These are phyloP conservation scores for Euglossa dilemma DNA, from an alignment of 1,140 invertebrate species.

Conservation along the genomic window DNA sequence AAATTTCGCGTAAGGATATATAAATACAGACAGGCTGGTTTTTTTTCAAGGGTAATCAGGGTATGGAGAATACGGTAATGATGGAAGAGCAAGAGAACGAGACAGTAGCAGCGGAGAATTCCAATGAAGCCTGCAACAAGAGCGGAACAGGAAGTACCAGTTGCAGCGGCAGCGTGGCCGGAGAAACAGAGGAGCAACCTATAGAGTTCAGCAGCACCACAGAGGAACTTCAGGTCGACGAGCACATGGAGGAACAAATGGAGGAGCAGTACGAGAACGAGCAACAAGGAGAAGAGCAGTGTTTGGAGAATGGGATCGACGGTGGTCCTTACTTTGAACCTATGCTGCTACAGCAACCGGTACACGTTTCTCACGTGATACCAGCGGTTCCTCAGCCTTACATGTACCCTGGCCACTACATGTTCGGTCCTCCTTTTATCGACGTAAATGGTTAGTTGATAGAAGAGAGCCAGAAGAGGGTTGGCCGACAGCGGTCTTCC, in stretches of 20 bases:
- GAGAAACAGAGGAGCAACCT: conserved; percentile 58
- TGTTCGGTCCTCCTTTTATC: conserved; percentile 81
- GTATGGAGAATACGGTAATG: conserved; percentile 66
- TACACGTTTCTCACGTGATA: conserved; percentile 73
- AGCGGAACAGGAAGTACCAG: conserved; percentile 68
- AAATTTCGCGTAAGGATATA: no score
- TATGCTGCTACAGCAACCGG: conserved; percentile 71
- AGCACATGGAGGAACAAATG: conserved; percentile 29
- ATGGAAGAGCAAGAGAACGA: conserved; percentile 68
- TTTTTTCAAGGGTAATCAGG: conserved; percentile 66
- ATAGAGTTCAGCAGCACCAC: conserved; percentile 9
- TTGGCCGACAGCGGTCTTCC: background rate
- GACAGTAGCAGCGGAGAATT: conserved; percentile 54
- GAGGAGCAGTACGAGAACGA: conserved; percentile 53
- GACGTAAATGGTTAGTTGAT: conserved; percentile 81
- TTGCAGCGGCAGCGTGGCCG: conserved; percentile 67
- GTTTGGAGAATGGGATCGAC: conserved; percentile 48
- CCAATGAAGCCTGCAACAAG: conserved; percentile 68
- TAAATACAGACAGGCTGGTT: no score
- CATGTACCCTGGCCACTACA: conserved; percentile 82
- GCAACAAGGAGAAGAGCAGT: conserved; percentile 47
- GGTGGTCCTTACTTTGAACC: conserved; percentile 65
- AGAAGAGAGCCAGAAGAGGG: background rate
- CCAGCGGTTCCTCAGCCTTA: conserved; percentile 78
- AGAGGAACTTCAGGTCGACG: conserved; percentile 41